A percentile compares a stretch with the other conserved stretches of the same genome.
These are phyloP conservation scores for Virgularia gustaviana DNA, from an alignment of 92 coral and sea anemone species.

Conservation along the genomic window DNA sequence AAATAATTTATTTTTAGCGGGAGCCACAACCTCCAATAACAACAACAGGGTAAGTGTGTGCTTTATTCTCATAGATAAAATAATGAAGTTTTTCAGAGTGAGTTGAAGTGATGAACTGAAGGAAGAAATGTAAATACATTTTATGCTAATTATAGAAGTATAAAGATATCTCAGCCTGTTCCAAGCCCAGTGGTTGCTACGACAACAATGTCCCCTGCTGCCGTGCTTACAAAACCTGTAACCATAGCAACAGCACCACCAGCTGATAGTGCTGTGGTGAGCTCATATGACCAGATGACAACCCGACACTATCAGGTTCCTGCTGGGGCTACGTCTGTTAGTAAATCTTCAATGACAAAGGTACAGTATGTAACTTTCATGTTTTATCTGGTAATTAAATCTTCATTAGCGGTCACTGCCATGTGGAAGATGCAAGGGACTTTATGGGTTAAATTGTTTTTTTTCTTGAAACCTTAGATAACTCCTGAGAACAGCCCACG, in stretches of 20 bases:
- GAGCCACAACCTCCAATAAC: too few species aligned
- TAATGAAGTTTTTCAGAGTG: too few species aligned
- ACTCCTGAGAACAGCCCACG: constrained; percentile 33
- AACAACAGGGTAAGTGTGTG: too few species aligned
- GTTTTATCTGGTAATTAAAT: too few species aligned
- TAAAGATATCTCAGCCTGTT: not conserved
- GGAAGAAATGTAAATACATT: too few species aligned
- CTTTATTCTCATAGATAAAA: too few species aligned
- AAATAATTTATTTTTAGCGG: too few species aligned
- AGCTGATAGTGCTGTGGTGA: constrained; percentile 17
- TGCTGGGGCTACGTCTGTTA: constrained; percentile 10
- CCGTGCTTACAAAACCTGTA: constrained; percentile 25
- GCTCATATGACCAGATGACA: constrained; percentile 27
- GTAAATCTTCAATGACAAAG: constrained; percentile 16
- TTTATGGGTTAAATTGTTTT: not conserved
- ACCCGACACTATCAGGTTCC: constrained; percentile 16
- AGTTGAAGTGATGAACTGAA: too few species aligned
- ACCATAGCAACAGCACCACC: constrained; percentile 1
- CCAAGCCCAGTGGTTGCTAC: constrained; percentile 1
- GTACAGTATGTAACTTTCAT: too few species aligned
- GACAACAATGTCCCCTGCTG: not conserved
- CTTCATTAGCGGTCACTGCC: too few species aligned
- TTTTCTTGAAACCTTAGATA: not conserved
- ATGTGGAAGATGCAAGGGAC: not conserved
- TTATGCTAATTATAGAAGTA: not conserved